These are phyloP conservation scores for Dreissena rostriformis DNA, from an alignment of 1,140 invertebrate genomes.

Conservation along the genomic window DNA sequence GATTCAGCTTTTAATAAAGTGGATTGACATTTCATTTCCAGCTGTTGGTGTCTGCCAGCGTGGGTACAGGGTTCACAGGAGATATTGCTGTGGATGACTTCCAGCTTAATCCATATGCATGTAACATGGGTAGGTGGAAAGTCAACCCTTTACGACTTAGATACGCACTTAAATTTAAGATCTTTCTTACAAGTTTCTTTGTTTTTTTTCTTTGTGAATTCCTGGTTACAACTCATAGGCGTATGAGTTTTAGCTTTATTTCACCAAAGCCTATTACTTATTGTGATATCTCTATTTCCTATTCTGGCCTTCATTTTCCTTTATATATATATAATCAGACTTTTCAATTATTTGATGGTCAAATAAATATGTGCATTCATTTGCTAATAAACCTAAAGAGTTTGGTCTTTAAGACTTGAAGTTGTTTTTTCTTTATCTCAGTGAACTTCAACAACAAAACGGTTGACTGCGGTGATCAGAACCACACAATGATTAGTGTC, in stretches of 20 bases:
- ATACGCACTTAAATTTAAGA: no score
- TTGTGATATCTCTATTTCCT: not conserved
- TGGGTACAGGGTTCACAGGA: constrained; percentile 65
- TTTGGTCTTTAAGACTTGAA: no score
- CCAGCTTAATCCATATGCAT: constrained; percentile 56
- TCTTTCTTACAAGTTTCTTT: no score
- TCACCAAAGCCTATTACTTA: no score
- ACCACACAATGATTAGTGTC: constrained; percentile 56
- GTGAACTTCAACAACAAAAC: constrained; percentile 53
- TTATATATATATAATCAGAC: not conserved
- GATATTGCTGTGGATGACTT: constrained; percentile 79
- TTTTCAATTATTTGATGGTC: not conserved
- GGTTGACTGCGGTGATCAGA: constrained; percentile 58
- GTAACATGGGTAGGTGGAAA: constrained; percentile 45
- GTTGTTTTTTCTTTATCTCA: constrained; percentile 1
- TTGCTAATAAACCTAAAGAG: no score
- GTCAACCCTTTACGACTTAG: not conserved
- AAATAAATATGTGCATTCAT: no score
- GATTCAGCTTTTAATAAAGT: no score
- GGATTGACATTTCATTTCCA: constrained; percentile 10
- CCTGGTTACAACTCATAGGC: no score
- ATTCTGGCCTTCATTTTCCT: not conserved
- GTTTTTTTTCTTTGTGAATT: no score
- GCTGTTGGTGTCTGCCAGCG: constrained; percentile 67
- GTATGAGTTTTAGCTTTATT: no score